Evolutionary conservation across 2,888 invertebrate genomes (phyloP).

Genomic region (Hirtodrosophila trivittata): DNA sequence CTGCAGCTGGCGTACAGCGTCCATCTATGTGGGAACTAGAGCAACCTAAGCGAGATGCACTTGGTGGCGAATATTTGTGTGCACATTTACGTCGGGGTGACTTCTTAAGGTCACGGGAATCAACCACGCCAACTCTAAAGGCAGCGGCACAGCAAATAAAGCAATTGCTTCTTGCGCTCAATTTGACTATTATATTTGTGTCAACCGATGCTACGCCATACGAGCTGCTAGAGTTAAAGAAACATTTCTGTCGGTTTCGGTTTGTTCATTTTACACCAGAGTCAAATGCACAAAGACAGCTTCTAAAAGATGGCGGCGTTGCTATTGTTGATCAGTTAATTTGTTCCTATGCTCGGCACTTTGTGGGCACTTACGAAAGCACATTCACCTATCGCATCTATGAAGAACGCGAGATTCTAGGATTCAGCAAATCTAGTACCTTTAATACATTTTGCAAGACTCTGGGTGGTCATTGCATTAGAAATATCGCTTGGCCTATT

Average conservation of each 20-base stretch:
- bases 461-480: conserved; percentile 87
- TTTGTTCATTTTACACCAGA: conserved; percentile 79
- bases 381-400: conserved; percentile 98
- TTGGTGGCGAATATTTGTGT: conserved; percentile 90
- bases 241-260: conserved; percentile 73
- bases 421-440: conserved; percentile 91
- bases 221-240: conserved; percentile 81
- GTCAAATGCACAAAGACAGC: conserved; percentile 71
- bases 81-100: conserved; percentile 95
- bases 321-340: conserved; percentile 98
- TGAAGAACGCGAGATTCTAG: conserved; percentile 97
- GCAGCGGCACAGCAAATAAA: conserved; percentile 91
- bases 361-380: conserved; percentile 96
- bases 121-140: conserved; percentile 91
- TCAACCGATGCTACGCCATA: conserved; percentile 91
- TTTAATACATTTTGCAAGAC: conserved; percentile 90
- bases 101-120: conserved; percentile 90
- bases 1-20: conserved; percentile 85
- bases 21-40: conserved; percentile 86
- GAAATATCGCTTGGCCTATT: conserved; percentile 91
- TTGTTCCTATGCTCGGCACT: conserved; percentile 93
- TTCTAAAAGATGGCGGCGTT: conserved; percentile 90
- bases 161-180: conserved; percentile 85
- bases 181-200: conserved; percentile 89
- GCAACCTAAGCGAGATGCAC: conserved; percentile 84